Conservation (phyloP, 2,113 vertebrate genomes). For the Nasalis larvatus region DNA sequence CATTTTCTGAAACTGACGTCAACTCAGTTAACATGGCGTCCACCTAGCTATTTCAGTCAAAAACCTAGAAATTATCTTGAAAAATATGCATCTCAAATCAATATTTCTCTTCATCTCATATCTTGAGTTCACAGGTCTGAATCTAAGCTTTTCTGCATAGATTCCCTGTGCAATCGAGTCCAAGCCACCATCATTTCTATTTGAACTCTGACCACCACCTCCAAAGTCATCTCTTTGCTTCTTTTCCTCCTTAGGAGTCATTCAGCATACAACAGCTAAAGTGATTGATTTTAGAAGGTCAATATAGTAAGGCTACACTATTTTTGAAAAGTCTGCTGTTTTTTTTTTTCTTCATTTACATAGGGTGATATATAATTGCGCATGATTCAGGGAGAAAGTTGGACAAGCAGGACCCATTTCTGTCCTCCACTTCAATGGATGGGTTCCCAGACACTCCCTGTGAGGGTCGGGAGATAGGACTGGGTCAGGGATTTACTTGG, state of each 20-base stretch:
- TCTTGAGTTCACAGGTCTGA: background rate
- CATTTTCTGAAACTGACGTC: background rate
- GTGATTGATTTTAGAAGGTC: background rate
- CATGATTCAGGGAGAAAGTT: too few relatives aligned
- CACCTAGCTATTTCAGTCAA: background rate
- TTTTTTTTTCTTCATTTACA: background rate
- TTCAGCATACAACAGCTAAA: background rate
- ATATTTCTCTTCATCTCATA: background rate
- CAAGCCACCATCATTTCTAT: background rate
- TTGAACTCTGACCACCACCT: background rate
- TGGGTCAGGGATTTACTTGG: rapidly evolving
- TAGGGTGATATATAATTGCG: rapidly evolving
- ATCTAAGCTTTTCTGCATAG: background rate
- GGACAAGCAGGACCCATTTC: rapidly evolving
- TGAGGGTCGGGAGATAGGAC: rapidly evolving
- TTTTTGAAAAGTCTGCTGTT: too few relatives aligned
- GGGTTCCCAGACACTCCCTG: background rate
- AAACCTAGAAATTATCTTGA: background rate
- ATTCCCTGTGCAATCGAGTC: rapidly evolving
- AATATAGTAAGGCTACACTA: rapidly evolving
- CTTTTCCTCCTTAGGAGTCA: background rate
- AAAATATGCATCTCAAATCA: background rate
- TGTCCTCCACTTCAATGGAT: background rate
- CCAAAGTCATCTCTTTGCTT: background rate
- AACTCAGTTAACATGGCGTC: background rate